Conservation (phyloP, 2,888 invertebrate genomes). For the Drosophila neoperkinsi region DNA sequence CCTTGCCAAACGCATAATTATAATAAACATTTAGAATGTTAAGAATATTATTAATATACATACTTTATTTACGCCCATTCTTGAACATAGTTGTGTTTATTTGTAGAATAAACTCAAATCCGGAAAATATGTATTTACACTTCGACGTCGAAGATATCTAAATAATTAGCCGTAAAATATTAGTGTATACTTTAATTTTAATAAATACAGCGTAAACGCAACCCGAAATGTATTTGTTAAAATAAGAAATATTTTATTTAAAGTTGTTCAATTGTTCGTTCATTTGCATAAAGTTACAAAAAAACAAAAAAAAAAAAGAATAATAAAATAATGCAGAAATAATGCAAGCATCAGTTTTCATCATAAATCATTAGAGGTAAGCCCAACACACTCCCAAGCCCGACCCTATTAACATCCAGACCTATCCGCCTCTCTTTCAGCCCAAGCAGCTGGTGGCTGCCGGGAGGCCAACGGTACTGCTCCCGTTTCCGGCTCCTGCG, state of each 20-base stretch:
- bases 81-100: neutral
- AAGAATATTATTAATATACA: neutral
- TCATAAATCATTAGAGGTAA: conserved; percentile 82
- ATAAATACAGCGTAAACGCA: neutral
- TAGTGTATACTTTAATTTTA: neutral
- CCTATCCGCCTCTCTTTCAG: conserved; percentile 62
- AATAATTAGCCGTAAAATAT: neutral
- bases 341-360: conserved; percentile 60
- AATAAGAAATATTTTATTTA: neutral
- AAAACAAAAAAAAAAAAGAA: neutral
- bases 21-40: neutral
- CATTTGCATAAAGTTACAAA: conserved; percentile 18
- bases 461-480: conserved; percentile 90
- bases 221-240: neutral
- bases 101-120: neutral
- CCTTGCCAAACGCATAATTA: neutral
- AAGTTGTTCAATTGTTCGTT: conserved; percentile 17
- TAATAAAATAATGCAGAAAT: conserved; percentile 5
- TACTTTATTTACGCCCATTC: neutral
- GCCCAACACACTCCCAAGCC: conserved; percentile 41
- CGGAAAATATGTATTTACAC: neutral
- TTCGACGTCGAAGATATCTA: neutral
- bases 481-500: conserved; percentile 89
- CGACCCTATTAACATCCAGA: conserved; percentile 56
- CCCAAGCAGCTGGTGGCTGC: conserved; percentile 85